phyloP scores from a whole-genome alignment of 92 coral and sea anemone species.

The Phenganax subtilis region DNA sequence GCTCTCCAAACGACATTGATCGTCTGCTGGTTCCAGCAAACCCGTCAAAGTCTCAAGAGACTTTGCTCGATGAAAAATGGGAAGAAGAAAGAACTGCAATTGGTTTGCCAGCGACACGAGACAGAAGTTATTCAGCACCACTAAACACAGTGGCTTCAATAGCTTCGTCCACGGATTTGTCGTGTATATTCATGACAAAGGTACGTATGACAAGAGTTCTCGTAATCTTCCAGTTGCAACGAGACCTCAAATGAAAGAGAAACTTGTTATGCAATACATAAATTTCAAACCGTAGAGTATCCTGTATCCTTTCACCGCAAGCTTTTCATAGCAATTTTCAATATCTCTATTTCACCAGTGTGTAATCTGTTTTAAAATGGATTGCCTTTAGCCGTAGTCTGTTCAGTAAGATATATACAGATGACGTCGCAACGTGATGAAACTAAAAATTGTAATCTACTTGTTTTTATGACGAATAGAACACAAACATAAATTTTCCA shows the following conservation, averaged over 20 bases:
- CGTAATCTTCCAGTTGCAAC: neutral
- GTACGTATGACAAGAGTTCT: neutral
- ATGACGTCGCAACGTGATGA: no score
- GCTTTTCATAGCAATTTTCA: no score
- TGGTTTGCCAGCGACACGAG: neutral
- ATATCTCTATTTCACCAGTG: no score
- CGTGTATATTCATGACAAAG: slow-evolving; percentile 27
- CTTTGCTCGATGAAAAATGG: neutral
- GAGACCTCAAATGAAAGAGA: neutral
- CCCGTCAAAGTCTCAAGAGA: neutral
- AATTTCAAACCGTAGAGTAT: neutral
- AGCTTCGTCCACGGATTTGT: neutral
- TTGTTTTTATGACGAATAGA: no score
- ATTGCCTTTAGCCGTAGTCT: no score
- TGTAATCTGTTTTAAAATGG: no score
- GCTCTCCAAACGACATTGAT: slow-evolving; percentile 2
- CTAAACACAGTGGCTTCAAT: neutral
- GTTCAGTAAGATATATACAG: no score
- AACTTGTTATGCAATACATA: neutral
- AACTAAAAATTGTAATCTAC: no score
- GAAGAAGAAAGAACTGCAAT: neutral
- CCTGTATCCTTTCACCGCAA: no score
- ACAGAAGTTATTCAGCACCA: slow-evolving; percentile 17
- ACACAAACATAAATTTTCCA: no score
- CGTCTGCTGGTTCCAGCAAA: neutral